These are phyloP conservation scores for Hypena proboscidalis DNA, from an alignment of 2,888 invertebrate genomes.

Conservation along the genomic window DNA sequence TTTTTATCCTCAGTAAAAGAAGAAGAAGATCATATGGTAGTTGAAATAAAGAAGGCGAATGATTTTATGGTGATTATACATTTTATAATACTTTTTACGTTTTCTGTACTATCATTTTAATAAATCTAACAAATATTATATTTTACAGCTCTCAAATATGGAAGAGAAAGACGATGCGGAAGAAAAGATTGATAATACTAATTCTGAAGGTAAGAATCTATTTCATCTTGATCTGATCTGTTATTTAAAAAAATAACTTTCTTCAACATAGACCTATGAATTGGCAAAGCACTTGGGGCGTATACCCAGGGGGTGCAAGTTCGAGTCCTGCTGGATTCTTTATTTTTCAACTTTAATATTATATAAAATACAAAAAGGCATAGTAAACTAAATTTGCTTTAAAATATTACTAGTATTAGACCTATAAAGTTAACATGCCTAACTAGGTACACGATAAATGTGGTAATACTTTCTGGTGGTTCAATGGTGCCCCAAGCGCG, in stretches of 20 bases:
- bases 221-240: neutral
- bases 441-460: no score
- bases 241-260: neutral
- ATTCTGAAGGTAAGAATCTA: slow-evolving; percentile 55
- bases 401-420: no score
- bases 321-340: no score
- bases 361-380: no score
- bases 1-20: slow-evolving; percentile 72
- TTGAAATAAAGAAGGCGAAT: slow-evolving; percentile 74
- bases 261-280: neutral
- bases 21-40: slow-evolving; percentile 72
- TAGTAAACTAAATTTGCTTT: no score
- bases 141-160: slow-evolving; percentile 45
- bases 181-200: slow-evolving; percentile 47
- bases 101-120: neutral
- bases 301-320: no score
- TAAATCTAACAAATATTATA: neutral
- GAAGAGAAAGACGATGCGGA: slow-evolving; percentile 41
- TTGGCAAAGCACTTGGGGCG: no score
- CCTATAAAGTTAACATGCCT: no score
- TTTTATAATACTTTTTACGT: slow-evolving; percentile 4
- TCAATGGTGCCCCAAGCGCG: no score
- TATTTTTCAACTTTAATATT: no score
- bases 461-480: no score
- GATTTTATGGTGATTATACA: slow-evolving; percentile 65